Percentiles rank a stretch among this genome's conserved stretches.
Evolutionary conservation across 2,797 vertebrate species (phyloP).

Genomic region (Bradypus variegatus): DNA sequence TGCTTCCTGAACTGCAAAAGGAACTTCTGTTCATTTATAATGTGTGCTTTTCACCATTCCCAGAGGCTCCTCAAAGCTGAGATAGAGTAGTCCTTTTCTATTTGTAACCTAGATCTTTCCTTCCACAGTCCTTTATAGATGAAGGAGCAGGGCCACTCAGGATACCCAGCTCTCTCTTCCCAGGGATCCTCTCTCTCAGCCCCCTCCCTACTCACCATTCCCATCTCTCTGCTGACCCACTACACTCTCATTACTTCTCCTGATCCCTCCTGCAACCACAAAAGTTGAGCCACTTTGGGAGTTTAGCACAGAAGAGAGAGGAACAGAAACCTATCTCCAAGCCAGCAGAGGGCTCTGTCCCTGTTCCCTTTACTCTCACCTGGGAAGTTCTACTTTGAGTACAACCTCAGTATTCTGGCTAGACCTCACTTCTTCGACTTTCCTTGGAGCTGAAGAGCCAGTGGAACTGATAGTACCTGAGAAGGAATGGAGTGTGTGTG

Average conservation of each 20-base stretch:
- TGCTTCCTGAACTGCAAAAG: neutral
- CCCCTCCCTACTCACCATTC: neutral
- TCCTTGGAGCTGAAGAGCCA: neutral
- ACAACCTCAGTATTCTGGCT: neutral
- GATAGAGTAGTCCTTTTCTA: neutral
- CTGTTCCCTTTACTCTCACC: neutral
- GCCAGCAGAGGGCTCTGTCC: neutral
- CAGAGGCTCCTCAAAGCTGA: neutral
- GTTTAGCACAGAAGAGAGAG: neutral
- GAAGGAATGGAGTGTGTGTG: neutral
- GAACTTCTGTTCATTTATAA: neutral
- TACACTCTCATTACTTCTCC: neutral
- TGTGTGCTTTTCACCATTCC: neutral
- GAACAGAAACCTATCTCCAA: neutral
- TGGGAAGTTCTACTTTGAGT: neutral
- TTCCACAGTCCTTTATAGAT: neutral
- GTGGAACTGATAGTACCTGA: neutral
- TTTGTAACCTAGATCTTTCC: neutral
- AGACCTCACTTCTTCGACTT: neutral
- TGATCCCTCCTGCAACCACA: neutral
- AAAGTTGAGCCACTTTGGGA: neutral
- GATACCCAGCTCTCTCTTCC: neutral
- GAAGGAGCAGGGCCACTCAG: neutral
- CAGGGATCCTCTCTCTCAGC: neutral
- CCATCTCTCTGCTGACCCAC: neutral